phyloP scores from a whole-genome alignment of 1,140 invertebrate genomes.

The Augochlora pura region DNA sequence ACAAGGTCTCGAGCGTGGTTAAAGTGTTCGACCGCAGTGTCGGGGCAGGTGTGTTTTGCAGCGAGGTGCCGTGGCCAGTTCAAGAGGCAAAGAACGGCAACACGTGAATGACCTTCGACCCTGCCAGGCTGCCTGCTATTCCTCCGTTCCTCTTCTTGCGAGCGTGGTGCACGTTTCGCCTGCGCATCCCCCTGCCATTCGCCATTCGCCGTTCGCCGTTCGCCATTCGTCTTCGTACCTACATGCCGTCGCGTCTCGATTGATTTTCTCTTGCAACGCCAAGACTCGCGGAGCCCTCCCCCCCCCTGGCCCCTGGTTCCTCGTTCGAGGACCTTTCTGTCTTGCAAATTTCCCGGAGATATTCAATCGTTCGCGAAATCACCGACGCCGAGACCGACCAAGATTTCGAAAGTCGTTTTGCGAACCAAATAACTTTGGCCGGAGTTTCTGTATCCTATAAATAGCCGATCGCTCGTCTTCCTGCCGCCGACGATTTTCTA shows the following conservation, averaged over 20 bases:
- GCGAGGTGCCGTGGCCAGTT: conserved; percentile 37
- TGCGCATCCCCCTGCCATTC: conserved; percentile 38
- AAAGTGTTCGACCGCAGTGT: conserved; percentile 67
- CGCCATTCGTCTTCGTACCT: conserved; percentile 60
- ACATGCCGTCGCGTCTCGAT: conserved; percentile 57
- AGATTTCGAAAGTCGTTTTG: not conserved
- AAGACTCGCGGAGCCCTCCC: conserved; percentile 12
- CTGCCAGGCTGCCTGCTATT: conserved; percentile 61
- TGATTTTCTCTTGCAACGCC: conserved; percentile 54
- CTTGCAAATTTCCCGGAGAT: conserved; percentile 24
- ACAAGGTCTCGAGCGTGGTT: conserved; percentile 59
- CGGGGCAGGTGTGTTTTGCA: conserved; percentile 69
- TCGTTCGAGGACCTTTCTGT: not conserved
- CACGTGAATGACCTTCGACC: conserved; percentile 71
- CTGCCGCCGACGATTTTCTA: too few relatives aligned
- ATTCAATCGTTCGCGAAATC: not conserved
- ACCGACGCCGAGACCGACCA: not conserved
- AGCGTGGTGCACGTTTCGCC: conserved; percentile 31
- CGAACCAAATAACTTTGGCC: not conserved
- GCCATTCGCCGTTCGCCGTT: conserved; percentile 49
- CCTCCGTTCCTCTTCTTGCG: conserved; percentile 37
- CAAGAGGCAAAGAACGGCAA: conserved; percentile 63
- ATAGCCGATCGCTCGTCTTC: too few relatives aligned
- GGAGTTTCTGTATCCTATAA: not conserved
- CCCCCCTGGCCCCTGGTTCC: not conserved